Conservation (phyloP, 2,797 vertebrate species). For the Amniataba percoides region DNA sequence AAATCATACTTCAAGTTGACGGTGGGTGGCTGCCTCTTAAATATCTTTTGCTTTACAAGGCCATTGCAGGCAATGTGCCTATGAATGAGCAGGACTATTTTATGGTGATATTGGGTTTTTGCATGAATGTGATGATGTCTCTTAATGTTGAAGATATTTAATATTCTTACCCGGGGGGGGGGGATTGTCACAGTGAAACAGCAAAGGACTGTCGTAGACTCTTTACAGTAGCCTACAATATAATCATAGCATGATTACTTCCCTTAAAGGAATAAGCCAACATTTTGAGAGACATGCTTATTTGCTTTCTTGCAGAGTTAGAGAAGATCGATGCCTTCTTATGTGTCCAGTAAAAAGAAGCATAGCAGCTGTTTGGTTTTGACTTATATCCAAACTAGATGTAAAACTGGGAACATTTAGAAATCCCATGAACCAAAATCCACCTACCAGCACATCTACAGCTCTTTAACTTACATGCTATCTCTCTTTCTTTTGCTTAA, state of each 20-base stretch:
- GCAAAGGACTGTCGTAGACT: no score
- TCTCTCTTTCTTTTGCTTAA: neutral
- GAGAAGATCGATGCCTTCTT: neutral
- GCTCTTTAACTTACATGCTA: neutral
- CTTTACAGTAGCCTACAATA: no score
- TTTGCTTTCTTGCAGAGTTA: neutral
- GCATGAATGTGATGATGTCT: conserved; percentile 1
- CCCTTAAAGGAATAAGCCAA: neutral
- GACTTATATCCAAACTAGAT: neutral
- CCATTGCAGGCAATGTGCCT: neutral
- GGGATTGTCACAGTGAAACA: neutral
- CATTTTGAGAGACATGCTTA: neutral
- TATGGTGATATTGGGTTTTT: neutral
- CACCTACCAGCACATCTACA: neutral
- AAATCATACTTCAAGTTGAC: neutral
- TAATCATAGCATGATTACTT: neutral
- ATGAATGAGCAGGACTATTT: neutral
- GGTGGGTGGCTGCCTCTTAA: neutral
- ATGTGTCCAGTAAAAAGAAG: neutral
- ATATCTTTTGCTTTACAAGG: neutral
- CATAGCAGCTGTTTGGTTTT: neutral
- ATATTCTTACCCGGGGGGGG: no score
- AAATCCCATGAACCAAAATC: neutral
- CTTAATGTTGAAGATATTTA: neutral
- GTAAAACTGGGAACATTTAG: neutral